A percentile compares a stretch with the other conserved stretches of the same genome.
These are phyloP conservation scores for Agraylea sexmaculata DNA, from an alignment of 1,140 invertebrate genomes.

Conservation along the genomic window DNA sequence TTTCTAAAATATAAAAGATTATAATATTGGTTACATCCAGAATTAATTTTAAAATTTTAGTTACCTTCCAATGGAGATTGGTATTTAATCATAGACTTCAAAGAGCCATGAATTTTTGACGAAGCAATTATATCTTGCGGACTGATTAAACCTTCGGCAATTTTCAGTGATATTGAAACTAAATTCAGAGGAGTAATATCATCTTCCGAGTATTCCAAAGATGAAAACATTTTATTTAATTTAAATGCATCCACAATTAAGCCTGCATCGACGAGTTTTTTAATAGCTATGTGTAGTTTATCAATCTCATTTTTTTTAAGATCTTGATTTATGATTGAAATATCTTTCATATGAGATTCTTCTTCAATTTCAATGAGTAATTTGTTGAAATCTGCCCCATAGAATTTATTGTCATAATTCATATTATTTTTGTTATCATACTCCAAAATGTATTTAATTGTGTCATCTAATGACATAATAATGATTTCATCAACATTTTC, in stretches of 20 bases:
- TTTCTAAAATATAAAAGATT: constrained; percentile 25
- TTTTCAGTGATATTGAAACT: constrained; percentile 26
- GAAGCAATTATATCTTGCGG: constrained; percentile 28
- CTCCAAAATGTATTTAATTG: constrained; percentile 18
- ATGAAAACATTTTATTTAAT: constrained; percentile 28
- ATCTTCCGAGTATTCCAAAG: constrained; percentile 11
- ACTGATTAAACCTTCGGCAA: constrained; percentile 30
- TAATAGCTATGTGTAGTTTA: constrained; percentile 20
- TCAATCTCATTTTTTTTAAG: constrained; percentile 17
- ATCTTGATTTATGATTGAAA: constrained; percentile 10
- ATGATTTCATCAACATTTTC: constrained; percentile 25
- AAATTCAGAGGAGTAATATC: constrained; percentile 25
- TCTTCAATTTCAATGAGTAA: constrained; percentile 34
- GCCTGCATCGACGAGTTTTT: constrained; percentile 22
- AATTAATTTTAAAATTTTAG: no score
- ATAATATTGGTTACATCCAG: no score
- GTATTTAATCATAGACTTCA: constrained; percentile 11
- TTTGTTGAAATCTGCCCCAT: constrained; percentile 29
- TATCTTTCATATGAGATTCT: constrained; percentile 29
- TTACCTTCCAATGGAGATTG: background rate
- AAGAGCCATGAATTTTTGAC: constrained; percentile 19
- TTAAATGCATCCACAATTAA: constrained; percentile 26
- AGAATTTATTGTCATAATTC: no score
- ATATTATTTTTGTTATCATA: no score
- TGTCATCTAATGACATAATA: constrained; percentile 29